Evolutionary conservation across 2,797 vertebrate species (phyloP), one percentile per base, ranked within the genome.

Genomic region (Phoxinus dragarum): DNA sequence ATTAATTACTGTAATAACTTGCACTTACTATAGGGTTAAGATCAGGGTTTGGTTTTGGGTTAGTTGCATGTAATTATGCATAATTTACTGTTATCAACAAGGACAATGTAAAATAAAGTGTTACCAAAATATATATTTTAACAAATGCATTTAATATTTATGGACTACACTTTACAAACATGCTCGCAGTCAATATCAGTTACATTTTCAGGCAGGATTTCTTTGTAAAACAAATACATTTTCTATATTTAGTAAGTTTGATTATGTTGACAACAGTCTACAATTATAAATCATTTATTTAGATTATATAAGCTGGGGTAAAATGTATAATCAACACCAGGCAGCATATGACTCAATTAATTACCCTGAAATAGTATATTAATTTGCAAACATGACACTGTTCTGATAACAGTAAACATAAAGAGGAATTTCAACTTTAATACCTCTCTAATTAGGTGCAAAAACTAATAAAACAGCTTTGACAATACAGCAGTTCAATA

Each of bases 331-430:
- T 11, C n/a, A 67, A 7, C 19, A 36, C 17, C 4, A 47, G 44
- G 12, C 12, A 12, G 42, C 6, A 11, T 80, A 12, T 64, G 59
- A 64, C 59, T 31, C 67, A 67, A 67, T 47, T 16, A n/a, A 81
- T 69, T 54, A 38, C 31, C 40, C 1, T 27, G 5, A 36, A 81
- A 40, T 56, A 21, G n/a, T n/a, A 54, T 54, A 42, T 40, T 71
- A 2, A 9, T 81, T 36, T 81, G 79, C 38, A 12, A 68, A 54
- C 21, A 36, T 68, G 64, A 69, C 67, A 27, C 34, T n/a, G 54
- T 38, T 31, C 64, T 52, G 21, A 80, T 68, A 42, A 77, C 34
- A 59, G 38, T 79, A 79, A 64, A 79, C 12, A 19, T 64, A 31
- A 4, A 64, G 38, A 21, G 1, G 23, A 64, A 42, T 44, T 44